phyloP scores from a whole-genome alignment of 2,888 invertebrate genomes.

The Tanypteryx hageni region DNA sequence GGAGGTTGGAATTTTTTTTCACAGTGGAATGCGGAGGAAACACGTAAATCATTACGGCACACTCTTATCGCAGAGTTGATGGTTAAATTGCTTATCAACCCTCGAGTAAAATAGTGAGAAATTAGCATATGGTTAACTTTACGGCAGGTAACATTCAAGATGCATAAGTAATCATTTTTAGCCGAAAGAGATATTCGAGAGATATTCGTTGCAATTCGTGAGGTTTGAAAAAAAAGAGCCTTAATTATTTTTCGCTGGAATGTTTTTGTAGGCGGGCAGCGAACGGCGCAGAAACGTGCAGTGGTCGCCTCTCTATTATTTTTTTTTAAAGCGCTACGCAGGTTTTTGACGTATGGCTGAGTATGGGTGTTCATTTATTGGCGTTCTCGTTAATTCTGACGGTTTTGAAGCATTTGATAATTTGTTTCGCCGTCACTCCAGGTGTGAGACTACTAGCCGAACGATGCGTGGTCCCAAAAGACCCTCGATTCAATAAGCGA shows the following conservation, averaged over 20 bases:
- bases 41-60: too few species aligned
- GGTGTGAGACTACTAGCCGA: neutral
- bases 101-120: too few species aligned
- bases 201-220: neutral
- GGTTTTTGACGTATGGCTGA: neutral
- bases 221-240: neutral
- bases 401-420: slow-evolving; percentile 16
- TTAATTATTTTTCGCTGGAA: neutral
- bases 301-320: neutral
- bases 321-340: neutral
- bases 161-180: neutral
- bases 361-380: neutral
- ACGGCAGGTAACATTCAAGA: too few species aligned
- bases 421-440: slow-evolving; percentile 8
- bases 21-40: too few species aligned
- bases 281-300: neutral
- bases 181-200: neutral
- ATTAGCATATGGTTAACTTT: too few species aligned
- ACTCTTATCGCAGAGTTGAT: too few species aligned
- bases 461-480: neutral
- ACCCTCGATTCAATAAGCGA: neutral
- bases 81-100: too few species aligned
- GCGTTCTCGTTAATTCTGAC: neutral
- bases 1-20: too few species aligned
- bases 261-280: neutral